Conservation (phyloP, 2,797 vertebrate genomes). For the Phoeniculus purpureus region DNA sequence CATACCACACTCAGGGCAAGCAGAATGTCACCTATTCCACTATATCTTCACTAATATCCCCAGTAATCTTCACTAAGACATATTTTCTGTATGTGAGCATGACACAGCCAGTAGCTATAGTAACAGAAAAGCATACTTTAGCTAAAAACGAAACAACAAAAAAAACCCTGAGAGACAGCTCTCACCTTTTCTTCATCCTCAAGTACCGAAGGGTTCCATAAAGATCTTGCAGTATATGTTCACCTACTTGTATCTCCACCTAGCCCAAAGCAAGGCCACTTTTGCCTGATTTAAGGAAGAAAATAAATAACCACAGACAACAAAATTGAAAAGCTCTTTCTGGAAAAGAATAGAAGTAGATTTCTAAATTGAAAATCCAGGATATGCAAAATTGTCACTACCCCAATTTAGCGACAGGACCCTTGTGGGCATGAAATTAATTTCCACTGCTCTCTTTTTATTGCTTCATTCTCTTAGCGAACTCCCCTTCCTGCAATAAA, state of each 20-base stretch:
- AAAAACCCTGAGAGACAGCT: not conserved
- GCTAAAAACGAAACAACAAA: not conserved
- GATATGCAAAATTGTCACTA: not conserved
- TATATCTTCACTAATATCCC: not conserved
- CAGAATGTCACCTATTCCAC: not conserved
- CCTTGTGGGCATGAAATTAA: not conserved
- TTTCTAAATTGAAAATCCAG: not conserved
- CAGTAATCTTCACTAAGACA: not conserved
- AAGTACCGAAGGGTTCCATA: not conserved
- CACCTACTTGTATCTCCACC: too few species aligned
- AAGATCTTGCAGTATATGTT: not conserved
- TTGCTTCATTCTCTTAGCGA: not conserved
- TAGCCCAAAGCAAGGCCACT: not conserved
- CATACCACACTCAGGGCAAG: not conserved
- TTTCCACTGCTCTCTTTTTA: not conserved
- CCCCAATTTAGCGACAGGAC: not conserved
- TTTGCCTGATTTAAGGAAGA: not conserved
- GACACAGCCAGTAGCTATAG: conserved; percentile 49
- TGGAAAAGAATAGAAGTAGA: not conserved
- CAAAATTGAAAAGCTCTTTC: not conserved
- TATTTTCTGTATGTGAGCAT: not conserved
- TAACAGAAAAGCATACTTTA: conserved; percentile 28
- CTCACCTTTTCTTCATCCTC: not conserved
- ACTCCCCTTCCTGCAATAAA: not conserved
- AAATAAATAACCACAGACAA: not conserved